Percentiles rank a stretch among this genome's conserved stretches.
Evolutionary conservation across 2,113 vertebrate species (phyloP).

Genomic region (Hymenochirus boettgeri): DNA sequence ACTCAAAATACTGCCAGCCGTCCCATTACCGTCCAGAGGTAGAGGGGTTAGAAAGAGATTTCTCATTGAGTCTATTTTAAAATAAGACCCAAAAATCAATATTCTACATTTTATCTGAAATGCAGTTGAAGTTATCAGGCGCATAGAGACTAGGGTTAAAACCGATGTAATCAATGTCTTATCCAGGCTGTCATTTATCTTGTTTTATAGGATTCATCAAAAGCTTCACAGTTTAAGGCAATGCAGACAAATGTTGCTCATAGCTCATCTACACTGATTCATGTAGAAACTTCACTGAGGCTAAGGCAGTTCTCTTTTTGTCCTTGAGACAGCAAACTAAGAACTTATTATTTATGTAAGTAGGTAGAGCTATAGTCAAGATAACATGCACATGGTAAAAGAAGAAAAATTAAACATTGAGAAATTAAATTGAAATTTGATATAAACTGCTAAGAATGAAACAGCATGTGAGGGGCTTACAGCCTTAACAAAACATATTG

Average conservation of each 20-base stretch:
- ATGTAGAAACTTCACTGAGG: constrained; percentile 11
- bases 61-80: constrained; percentile 16
- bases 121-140: constrained; percentile 15
- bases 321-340: constrained; percentile 34
- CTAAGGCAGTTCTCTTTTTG: constrained; percentile 14
- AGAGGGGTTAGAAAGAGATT: constrained; percentile 4
- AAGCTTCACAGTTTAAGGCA: constrained; percentile 39
- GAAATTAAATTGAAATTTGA: constrained; percentile 21
- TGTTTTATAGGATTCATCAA: constrained; percentile 39
- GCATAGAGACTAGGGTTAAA: constrained; percentile 23
- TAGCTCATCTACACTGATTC: constrained; percentile 22
- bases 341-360: constrained; percentile 24
- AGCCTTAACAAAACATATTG: too few species aligned
- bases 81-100: constrained; percentile 37
- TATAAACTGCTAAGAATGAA: too few species aligned
- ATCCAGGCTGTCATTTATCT: constrained; percentile 33
- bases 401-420: constrained; percentile 18
- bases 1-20: background rate
- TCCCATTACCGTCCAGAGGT: background rate
- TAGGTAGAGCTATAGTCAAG: constrained; percentile 16
- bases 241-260: constrained; percentile 34
- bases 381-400: constrained; percentile 25
- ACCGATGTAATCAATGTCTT: constrained; percentile 32
- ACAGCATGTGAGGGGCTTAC: too few species aligned
- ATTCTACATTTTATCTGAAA: constrained; percentile 36